Conservation (phyloP, 2,888 invertebrate species). For the Athetis lepigone region DNA sequence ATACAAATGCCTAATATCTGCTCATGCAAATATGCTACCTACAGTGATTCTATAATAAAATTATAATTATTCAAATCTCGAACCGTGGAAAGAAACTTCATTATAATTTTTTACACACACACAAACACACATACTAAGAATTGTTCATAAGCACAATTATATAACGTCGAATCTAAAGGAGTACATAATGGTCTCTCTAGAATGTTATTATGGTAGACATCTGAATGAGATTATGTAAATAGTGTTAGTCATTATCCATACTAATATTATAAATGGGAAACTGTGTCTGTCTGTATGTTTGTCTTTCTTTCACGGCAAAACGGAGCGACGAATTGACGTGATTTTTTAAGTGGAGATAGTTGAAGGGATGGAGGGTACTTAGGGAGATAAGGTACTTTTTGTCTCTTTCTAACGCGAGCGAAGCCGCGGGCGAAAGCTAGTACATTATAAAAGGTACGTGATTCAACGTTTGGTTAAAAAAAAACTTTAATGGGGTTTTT, state of each 20-base stretch:
- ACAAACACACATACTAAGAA: conserved; percentile 2
- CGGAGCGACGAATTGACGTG: too few relatives aligned
- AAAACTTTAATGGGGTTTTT: conserved; percentile 11
- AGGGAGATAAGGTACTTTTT: too few relatives aligned
- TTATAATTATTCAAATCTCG: neutral
- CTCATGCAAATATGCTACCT: neutral
- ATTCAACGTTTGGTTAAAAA: conserved; percentile 17
- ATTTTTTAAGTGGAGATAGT: too few relatives aligned
- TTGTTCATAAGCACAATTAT: conserved; percentile 11
- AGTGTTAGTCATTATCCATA: conserved; percentile 20
- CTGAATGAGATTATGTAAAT: conserved; percentile 45
- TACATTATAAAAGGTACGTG: conserved; percentile 14
- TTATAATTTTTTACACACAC: conserved; percentile 11
- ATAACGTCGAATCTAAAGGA: conserved; percentile 16
- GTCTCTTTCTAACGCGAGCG: too few relatives aligned
- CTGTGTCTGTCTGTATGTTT: too few relatives aligned
- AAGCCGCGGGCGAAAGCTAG: too few relatives aligned
- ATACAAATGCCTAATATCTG: neutral
- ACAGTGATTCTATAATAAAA: neutral
- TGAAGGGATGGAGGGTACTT: too few relatives aligned
- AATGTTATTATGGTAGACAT: conserved; percentile 28
- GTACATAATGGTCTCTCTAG: conserved; percentile 30
- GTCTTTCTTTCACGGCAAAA: too few relatives aligned
- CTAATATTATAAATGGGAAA: too few relatives aligned
- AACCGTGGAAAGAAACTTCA: neutral